Conservation (phyloP, 2,797 vertebrate species). For the Knipowitschia caucasica region DNA sequence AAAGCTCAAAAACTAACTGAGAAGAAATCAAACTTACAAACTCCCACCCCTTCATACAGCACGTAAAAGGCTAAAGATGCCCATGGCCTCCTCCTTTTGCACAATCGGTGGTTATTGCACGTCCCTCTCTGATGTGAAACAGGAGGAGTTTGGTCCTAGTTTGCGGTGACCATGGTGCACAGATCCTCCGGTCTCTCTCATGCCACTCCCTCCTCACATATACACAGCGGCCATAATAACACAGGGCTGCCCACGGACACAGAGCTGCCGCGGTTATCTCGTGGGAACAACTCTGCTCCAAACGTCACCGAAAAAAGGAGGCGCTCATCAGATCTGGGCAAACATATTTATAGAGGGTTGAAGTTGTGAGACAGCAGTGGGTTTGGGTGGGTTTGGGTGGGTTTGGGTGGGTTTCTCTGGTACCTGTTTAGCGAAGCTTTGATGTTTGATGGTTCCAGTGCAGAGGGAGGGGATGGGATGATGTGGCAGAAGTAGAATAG, state of each 20-base stretch:
- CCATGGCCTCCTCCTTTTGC: too few species aligned
- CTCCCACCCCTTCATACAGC: too few species aligned
- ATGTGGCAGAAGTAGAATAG: background rate
- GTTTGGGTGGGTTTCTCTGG: constrained; percentile 8
- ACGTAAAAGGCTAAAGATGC: too few species aligned
- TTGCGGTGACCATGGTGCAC: constrained; percentile 33
- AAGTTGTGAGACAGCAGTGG: constrained; percentile 9
- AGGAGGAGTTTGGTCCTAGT: constrained; percentile 35
- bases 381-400: constrained; percentile 8
- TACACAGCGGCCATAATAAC: constrained; percentile 54
- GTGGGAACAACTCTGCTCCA: constrained; percentile 32
- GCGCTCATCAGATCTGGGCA: constrained; percentile 18
- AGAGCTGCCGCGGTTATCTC: constrained; percentile 31
- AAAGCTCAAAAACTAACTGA: too few species aligned
- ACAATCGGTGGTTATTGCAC: too few species aligned
- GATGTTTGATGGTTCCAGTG: background rate
- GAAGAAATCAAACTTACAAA: too few species aligned
- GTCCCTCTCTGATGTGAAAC: constrained; percentile 17
- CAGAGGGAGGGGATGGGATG: background rate
- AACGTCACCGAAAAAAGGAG: constrained; percentile 19
- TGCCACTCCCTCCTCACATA: constrained; percentile 55
- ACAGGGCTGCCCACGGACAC: constrained; percentile 37
- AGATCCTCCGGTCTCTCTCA: constrained; percentile 38
- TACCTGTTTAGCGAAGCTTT: constrained; percentile 3
- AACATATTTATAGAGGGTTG: constrained; percentile 30